A percentile compares a stretch with the other conserved stretches of the same genome.
phyloP scores from a whole-genome alignment of 2,888 invertebrate genomes.

The Standfussiana lucernea region DNA sequence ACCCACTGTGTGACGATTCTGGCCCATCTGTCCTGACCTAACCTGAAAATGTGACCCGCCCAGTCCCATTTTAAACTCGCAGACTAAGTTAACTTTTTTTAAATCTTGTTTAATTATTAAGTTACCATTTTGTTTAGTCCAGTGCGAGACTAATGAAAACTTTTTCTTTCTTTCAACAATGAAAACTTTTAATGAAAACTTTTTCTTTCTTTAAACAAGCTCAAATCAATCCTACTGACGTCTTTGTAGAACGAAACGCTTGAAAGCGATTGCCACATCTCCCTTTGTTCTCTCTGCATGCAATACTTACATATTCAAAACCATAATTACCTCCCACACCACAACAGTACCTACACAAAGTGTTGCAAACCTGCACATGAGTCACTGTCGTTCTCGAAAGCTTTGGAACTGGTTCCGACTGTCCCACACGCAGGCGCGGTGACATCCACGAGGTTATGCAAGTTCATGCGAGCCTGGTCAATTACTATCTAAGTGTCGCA shows the following conservation, averaged over 20 bases:
- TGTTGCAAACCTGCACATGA: constrained; percentile 55
- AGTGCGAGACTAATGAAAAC: too few species aligned
- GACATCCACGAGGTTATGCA: constrained; percentile 58
- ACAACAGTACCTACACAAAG: constrained; percentile 16
- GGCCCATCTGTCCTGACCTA: too few species aligned
- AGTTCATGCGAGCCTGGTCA: constrained; percentile 51
- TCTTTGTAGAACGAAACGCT: not conserved
- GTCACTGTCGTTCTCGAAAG: constrained; percentile 55
- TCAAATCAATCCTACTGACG: not conserved
- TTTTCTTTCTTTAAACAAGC: too few species aligned
- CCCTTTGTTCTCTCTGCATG: not conserved
- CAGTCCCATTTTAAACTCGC: too few species aligned
- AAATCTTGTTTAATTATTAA: too few species aligned
- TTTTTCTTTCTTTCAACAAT: too few species aligned
- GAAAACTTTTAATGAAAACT: too few species aligned
- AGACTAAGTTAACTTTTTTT: too few species aligned
- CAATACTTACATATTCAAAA: constrained; percentile 10
- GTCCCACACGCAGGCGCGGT: constrained; percentile 42
- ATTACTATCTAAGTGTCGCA: constrained; percentile 43
- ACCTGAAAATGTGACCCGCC: too few species aligned
- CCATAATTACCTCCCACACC: constrained; percentile 24
- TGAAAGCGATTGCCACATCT: not conserved
- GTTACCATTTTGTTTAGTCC: too few species aligned
- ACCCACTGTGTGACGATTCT: too few species aligned
- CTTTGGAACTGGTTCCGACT: constrained; percentile 58